Conservation (phyloP, 1,140 invertebrate genomes). For the Sycophila sp. region DNA sequence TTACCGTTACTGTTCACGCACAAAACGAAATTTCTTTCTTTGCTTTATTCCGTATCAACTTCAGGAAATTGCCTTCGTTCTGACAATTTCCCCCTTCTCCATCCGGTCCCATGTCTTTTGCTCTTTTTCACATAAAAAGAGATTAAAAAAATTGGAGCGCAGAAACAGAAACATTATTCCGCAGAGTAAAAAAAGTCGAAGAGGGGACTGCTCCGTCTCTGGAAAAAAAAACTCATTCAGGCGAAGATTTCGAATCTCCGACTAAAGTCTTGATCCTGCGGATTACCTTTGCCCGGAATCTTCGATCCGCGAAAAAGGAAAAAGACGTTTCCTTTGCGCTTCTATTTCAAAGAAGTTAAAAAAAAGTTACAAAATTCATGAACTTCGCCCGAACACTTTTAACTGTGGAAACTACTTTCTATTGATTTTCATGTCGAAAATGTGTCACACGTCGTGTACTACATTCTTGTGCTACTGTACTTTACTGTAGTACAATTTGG, state of each 20-base stretch:
- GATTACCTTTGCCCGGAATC: neutral
- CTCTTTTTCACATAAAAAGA: neutral
- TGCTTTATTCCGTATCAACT: neutral
- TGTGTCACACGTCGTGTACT: too few species aligned
- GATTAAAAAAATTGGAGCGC: neutral
- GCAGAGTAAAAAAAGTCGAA: neutral
- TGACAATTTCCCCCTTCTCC: constrained; percentile 7
- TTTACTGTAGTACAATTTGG: too few species aligned
- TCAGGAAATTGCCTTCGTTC: constrained; percentile 1
- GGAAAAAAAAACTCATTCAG: too few species aligned
- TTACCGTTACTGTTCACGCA: neutral
- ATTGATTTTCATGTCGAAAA: too few species aligned
- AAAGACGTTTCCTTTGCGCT: neutral
- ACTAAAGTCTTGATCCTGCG: neutral
- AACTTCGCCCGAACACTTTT: too few species aligned
- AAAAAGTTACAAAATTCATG: too few species aligned
- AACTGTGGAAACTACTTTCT: too few species aligned
- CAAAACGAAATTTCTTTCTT: neutral
- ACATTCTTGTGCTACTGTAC: too few species aligned
- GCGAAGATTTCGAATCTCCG: neutral
- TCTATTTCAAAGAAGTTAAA: too few species aligned
- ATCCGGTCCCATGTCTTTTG: neutral
- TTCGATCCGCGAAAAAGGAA: neutral
- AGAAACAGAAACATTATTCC: neutral
- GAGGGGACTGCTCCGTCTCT: neutral